phyloP scores from a whole-genome alignment of 2,888 invertebrate genomes.

The Rhingia campestris region DNA sequence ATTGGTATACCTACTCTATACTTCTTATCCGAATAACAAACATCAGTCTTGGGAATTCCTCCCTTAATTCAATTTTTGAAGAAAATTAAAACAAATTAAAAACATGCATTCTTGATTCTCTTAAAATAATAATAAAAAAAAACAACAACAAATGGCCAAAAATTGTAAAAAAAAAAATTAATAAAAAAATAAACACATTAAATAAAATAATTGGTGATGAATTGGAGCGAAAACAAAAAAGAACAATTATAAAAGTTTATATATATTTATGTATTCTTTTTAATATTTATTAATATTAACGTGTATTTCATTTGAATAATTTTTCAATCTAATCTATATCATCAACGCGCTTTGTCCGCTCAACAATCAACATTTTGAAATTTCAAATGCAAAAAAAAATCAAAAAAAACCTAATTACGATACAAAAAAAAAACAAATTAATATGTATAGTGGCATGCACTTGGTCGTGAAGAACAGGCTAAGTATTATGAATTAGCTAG shows the following conservation, averaged over 20 bases:
- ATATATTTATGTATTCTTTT: constrained; percentile 65
- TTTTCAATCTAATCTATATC: constrained; percentile 67
- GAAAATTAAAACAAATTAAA: constrained; percentile 31
- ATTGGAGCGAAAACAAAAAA: constrained; percentile 71
- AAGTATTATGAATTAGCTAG: constrained; percentile 99
- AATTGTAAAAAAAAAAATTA: constrained; percentile 52
- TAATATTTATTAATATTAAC: constrained; percentile 64
- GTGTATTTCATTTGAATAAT: constrained; percentile 71
- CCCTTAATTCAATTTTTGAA: constrained; percentile 54
- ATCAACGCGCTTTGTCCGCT: constrained; percentile 63
- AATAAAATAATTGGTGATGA: constrained; percentile 12
- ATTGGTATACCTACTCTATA: constrained; percentile 23
- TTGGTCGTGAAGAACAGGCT: constrained; percentile 99
- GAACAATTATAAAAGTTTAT: constrained; percentile 68
- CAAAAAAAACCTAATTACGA: constrained; percentile 39
- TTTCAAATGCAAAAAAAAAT: constrained; percentile 54
- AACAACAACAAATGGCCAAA: constrained; percentile 60
- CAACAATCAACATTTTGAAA: constrained; percentile 61
- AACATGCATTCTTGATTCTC: constrained; percentile 35
- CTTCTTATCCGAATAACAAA: constrained; percentile 44
- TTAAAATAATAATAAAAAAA: constrained; percentile 20
- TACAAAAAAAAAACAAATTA: constrained; percentile 30
- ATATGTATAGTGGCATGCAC: constrained; percentile 95
- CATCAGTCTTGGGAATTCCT: constrained; percentile 75
- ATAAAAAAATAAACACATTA: constrained; percentile 22